These are phyloP conservation scores for Serrognathus titanus DNA, from an alignment of 2,888 invertebrate genomes.

Conservation along the genomic window DNA sequence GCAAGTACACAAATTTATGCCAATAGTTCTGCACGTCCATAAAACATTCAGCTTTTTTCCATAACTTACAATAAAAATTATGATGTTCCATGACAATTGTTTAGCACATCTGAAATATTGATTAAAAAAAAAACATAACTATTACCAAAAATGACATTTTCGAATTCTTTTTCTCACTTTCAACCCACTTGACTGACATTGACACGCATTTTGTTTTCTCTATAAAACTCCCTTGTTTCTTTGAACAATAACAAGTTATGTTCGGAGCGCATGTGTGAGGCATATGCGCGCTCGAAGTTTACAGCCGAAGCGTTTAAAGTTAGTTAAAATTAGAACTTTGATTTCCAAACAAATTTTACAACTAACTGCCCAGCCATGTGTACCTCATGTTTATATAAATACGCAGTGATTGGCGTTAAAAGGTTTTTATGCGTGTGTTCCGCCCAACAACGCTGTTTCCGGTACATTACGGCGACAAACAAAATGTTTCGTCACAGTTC, in stretches of 20 bases:
- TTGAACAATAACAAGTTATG: neutral
- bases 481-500: neutral
- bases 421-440: conserved; percentile 11
- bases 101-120: too few relatives aligned
- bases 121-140: too few relatives aligned
- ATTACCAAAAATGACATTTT: too few relatives aligned
- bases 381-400: conserved; percentile 14
- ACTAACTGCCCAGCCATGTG: conserved; percentile 21
- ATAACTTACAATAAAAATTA: too few relatives aligned
- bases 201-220: too few relatives aligned
- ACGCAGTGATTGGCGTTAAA: conserved; percentile 25
- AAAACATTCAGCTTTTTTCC: too few relatives aligned
- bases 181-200: too few relatives aligned
- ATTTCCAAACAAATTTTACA: conserved; percentile 28
- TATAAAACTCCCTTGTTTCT: too few relatives aligned
- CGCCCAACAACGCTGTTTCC: conserved; percentile 1
- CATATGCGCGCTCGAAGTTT: conserved; percentile 15
- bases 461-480: neutral
- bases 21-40: too few relatives aligned
- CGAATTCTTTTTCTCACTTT: too few relatives aligned
- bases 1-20: too few relatives aligned
- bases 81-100: too few relatives aligned
- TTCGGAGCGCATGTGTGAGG: conserved; percentile 13
- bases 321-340: conserved; percentile 25
- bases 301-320: conserved; percentile 19